A percentile compares a stretch with the other conserved stretches of the same genome.
These are phyloP conservation scores for Myiothlypis chrysogaster DNA, from an alignment of 2,797 vertebrate genomes.

Conservation along the genomic window DNA sequence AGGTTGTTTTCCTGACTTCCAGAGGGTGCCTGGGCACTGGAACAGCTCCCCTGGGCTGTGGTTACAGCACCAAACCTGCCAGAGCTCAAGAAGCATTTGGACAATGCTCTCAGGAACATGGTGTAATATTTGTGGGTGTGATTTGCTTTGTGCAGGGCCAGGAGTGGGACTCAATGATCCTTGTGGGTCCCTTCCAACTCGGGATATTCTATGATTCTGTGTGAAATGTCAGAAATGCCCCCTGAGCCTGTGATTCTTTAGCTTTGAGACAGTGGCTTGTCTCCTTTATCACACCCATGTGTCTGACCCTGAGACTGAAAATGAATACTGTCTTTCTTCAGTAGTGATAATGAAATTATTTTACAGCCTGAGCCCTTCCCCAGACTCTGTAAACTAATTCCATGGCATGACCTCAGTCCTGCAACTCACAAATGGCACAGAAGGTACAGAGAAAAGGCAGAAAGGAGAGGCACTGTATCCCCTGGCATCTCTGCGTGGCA, in stretches of 20 bases:
- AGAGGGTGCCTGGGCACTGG: not conserved
- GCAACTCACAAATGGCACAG: not conserved
- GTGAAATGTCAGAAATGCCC: not conserved
- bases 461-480: slow-evolving; percentile 16
- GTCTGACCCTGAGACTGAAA: not conserved
- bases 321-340: not conserved
- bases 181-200: not conserved
- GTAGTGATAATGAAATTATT: not conserved
- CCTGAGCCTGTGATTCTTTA: not conserved
- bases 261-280: not conserved
- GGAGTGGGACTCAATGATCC: not conserved
- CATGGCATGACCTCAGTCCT: not conserved
- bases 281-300: not conserved
- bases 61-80: not conserved
- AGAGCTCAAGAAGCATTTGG: not conserved
- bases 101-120: not conserved
- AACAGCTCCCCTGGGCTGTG: not conserved
- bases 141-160: not conserved
- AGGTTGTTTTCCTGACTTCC: not conserved
- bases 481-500: slow-evolving; percentile 50
- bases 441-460: not conserved
- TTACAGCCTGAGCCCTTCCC: not conserved
- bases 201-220: not conserved
- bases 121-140: not conserved
- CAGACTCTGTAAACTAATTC: not conserved